Percentiles rank a stretch among this genome's conserved stretches.
phyloP scores from a whole-genome alignment of 2,113 vertebrate species.

The Pluvialis apricaria region DNA sequence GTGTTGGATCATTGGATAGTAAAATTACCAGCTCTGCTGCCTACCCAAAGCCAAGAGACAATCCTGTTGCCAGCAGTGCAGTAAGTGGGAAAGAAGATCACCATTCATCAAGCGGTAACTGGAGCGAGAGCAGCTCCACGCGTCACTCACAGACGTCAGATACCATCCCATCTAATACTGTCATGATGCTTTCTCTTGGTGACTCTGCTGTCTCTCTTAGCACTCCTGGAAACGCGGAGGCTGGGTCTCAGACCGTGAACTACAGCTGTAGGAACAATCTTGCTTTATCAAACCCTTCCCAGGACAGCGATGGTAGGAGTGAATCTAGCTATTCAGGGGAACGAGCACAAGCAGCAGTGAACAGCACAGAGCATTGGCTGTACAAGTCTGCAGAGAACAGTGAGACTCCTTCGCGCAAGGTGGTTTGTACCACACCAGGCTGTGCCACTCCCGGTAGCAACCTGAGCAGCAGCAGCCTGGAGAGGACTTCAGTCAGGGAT shows the following conservation, averaged over 20 bases:
- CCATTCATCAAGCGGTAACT: constrained; percentile 56
- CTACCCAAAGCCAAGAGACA: constrained; percentile 67
- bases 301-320: constrained; percentile 69
- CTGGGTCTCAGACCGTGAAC: constrained; percentile 64
- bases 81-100: constrained; percentile 55
- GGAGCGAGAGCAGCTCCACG: constrained; percentile 63
- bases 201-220: constrained; percentile 70
- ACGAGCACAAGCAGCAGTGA: constrained; percentile 64
- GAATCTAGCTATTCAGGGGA: constrained; percentile 80
- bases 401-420: constrained; percentile 65
- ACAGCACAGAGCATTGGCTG: constrained; percentile 79
- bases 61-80: constrained; percentile 9
- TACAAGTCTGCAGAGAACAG: constrained; percentile 75
- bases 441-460: constrained; percentile 84
- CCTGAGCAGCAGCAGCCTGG: constrained; percentile 84
- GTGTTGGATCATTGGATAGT: constrained; percentile 51
- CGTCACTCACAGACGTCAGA: constrained; percentile 62
- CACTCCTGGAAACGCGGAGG: constrained; percentile 59
- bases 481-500: constrained; percentile 77
- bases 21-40: constrained; percentile 56
- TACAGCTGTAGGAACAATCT: constrained; percentile 45
- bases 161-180: constrained; percentile 47
- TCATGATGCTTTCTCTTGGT: constrained; percentile 65
- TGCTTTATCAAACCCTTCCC: constrained; percentile 41
- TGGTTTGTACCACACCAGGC: constrained; percentile 72